Base-by-base conservation (phyloP, 2,888 invertebrate species). In the Microctonus brassicae region DNA sequence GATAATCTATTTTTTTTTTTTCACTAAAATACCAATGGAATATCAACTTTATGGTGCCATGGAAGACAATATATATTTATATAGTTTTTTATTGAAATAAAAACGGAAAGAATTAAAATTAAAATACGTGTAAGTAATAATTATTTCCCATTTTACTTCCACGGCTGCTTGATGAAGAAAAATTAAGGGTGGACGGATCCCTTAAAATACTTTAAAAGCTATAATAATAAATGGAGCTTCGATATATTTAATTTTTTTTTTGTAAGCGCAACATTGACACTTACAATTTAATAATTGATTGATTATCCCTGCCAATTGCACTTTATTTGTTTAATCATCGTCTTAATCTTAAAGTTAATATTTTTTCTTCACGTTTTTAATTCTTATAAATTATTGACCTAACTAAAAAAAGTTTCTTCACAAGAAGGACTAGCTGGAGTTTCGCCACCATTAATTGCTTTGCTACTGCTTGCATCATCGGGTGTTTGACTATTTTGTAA, bases 321-420 rank as follows among this genome's bases (percentile, higher is more conserved):
- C 47, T 47, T 47, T 47, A 17, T 47, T 47, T 47, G 13, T 17
- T 47, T 47, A 17, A 17, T 7, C 17, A 7, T n/a, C 17, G 17
- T 47, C 47, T 47, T n/a, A 4, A 0, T n/a, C 7, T n/a, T 47
- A 17, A 47, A n/a, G 17, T 47, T n/a, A 6, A 5, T 47, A n/a
- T 47, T 47, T 24, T 47, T n/a, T 11, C 10, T n/a, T 17, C 13
- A n/a, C n/a, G 29, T 29, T 29, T 29, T 7, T 29, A 58, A 58
- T 57, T 24, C 24, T 36, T 10, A 39, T 24, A 17, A n/a, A 61
- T 60, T 47, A 58, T 24, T 20, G 33, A 66, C 53, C 82, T 86
- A 86, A 82, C 83, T 85, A 76, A 83, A 80, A 63, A 84, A 86
- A 68, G 81, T 83, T 74, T 87, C 87, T 74, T 87, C 88, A 70